Evolutionary conservation across 1,140 invertebrate species (phyloP).

Genomic region (Pseudachorutes palmiensis): DNA sequence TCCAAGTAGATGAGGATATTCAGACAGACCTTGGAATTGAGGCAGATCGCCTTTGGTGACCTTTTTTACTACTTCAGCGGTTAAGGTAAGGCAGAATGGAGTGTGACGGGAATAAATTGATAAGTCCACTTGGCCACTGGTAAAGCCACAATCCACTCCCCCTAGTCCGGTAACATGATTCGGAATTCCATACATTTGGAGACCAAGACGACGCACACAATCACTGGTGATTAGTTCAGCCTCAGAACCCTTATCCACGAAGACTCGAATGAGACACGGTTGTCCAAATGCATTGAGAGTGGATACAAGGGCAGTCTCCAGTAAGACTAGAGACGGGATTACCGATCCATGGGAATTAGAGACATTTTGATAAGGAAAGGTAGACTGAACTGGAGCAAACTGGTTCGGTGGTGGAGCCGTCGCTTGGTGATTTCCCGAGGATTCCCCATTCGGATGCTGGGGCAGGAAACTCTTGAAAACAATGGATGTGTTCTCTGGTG

Average conservation of each 20-base stretch:
- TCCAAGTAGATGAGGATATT: constrained; percentile 7
- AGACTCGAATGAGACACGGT: background rate
- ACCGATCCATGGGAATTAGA: background rate
- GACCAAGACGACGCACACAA: background rate
- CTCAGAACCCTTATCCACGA: constrained; percentile 16
- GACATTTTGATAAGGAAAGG: background rate
- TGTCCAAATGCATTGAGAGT: background rate
- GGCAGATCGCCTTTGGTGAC: background rate
- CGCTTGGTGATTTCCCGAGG: no score
- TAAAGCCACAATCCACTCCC: background rate
- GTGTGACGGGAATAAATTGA: background rate
- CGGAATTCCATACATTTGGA: background rate
- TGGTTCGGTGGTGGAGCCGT: background rate
- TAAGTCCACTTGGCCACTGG: background rate
- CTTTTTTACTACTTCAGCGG: background rate
- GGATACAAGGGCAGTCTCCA: background rate
- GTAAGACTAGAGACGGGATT: background rate
- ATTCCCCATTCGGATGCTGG: no score
- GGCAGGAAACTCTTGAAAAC: background rate
- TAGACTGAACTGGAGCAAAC: background rate
- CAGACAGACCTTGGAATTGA: background rate
- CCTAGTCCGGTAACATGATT: constrained; percentile 8
- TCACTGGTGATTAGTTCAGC: constrained; percentile 13
- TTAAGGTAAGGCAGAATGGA: background rate
- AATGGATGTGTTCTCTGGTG: background rate